Evolutionary conservation across 2,113 vertebrate genomes (phyloP).

Genomic region (Melanostigma gelatinosum): DNA sequence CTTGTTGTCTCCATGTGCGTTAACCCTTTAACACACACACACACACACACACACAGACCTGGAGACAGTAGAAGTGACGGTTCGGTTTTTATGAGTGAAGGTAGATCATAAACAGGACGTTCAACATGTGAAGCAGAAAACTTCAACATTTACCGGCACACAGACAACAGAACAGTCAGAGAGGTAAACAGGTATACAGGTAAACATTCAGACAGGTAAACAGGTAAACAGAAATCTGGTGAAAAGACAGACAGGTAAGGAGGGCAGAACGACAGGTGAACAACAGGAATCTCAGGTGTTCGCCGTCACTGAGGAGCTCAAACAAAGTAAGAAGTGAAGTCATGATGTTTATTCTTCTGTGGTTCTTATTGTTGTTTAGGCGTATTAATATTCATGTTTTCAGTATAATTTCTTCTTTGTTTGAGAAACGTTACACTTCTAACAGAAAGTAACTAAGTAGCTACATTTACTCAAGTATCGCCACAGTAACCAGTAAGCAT

Average conservation of each 20-base stretch:
- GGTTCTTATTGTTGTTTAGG: neutral
- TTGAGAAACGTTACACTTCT: neutral
- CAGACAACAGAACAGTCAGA: neutral
- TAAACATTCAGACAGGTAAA: no score
- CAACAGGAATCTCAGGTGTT: neutral
- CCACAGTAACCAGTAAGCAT: no score
- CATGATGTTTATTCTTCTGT: no score
- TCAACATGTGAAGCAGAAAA: neutral
- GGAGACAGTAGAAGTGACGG: neutral
- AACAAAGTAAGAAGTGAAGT: constrained; percentile 1
- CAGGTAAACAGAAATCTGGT: neutral
- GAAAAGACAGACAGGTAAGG: neutral
- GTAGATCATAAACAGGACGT: neutral
- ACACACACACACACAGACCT: neutral
- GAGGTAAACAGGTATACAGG: neutral
- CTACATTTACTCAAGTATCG: neutral
- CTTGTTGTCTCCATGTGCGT: no score
- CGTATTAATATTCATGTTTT: neutral
- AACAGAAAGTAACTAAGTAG: neutral
- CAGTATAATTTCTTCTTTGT: neutral
- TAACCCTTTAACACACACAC: neutral
- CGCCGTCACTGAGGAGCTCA: neutral
- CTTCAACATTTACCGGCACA: neutral
- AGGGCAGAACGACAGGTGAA: neutral
- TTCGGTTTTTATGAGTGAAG: constrained; percentile 12